Conservation (phyloP, 2,888 invertebrate genomes). For the Xanthia togata region DNA sequence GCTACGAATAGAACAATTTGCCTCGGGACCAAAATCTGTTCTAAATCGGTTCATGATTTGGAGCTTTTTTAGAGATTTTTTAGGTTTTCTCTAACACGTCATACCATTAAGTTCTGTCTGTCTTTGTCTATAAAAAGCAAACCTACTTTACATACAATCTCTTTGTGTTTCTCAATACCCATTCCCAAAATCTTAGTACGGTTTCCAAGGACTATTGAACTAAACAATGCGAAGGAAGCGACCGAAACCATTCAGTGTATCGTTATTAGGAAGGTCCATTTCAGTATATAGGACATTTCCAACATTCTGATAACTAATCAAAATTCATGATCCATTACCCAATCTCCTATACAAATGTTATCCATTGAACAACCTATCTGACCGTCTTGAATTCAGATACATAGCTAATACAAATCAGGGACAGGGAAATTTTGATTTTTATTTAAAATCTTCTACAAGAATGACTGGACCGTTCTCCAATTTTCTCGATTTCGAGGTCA, state of each 20-base stretch:
- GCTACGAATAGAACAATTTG: conserved; percentile 35
- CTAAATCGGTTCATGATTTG: conserved; percentile 32
- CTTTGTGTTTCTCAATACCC: conserved; percentile 31
- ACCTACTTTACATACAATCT: conserved; percentile 29
- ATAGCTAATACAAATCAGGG: conserved; percentile 29
- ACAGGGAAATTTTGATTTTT: neutral
- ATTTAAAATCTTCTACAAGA: conserved; percentile 22
- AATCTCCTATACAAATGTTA: conserved; percentile 52
- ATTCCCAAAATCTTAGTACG: conserved; percentile 36
- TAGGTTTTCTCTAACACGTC: conserved; percentile 3
- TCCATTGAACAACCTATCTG: conserved; percentile 40
- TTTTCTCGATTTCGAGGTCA: conserved; percentile 28
- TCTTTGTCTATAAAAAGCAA: neutral
- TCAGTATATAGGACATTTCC: conserved; percentile 43
- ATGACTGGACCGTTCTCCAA: conserved; percentile 16
- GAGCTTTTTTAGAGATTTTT: conserved; percentile 21
- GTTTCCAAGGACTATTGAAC: conserved; percentile 41
- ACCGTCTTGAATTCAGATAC: conserved; percentile 22
- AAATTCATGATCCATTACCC: conserved; percentile 58
- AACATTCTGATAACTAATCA: conserved; percentile 54
- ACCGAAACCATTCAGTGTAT: conserved; percentile 44
- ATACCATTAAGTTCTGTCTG: conserved; percentile 2
- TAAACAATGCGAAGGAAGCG: conserved; percentile 37
- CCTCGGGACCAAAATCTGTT: conserved; percentile 35
- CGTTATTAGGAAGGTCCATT: conserved; percentile 47